Conservation (phyloP, 2,888 invertebrate genomes). For the Ophioninae sp. region DNA sequence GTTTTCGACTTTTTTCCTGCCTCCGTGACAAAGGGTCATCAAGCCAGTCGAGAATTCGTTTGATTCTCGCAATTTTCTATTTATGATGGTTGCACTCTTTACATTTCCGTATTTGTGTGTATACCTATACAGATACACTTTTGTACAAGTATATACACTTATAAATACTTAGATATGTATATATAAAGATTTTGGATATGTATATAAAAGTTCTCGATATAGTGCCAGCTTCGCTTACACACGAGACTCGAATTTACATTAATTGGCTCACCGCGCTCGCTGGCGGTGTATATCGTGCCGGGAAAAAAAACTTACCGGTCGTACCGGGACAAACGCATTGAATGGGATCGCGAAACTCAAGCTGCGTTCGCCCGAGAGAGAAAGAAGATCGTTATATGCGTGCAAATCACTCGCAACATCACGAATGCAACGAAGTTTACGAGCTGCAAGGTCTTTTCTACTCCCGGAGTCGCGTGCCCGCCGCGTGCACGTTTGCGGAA, state of each 20-base stretch:
- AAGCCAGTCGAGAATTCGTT: not conserved
- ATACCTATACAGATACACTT: not conserved
- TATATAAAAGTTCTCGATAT: not conserved
- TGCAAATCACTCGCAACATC: conserved; percentile 12
- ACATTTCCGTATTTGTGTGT: not conserved
- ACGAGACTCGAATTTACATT: conserved; percentile 38
- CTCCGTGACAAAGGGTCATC: not conserved
- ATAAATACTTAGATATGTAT: not conserved
- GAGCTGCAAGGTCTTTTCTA: conserved; percentile 49
- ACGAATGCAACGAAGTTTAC: conserved; percentile 14
- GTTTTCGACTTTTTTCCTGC: not conserved
- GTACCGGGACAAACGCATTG: conserved; percentile 30
- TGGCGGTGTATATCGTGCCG: conserved; percentile 18
- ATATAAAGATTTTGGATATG: too few species aligned
- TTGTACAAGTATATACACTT: not conserved
- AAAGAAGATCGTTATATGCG: too few species aligned
- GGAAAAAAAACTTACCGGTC: conserved; percentile 46
- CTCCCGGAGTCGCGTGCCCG: conserved; percentile 25
- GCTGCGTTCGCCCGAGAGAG: not conserved
- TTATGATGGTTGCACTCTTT: not conserved
- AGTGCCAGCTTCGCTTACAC: conserved; percentile 7
- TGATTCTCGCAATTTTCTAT: conserved; percentile 22
- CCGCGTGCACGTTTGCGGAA: not conserved
- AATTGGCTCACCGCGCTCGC: conserved; percentile 22
- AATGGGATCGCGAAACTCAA: conserved; percentile 32